phyloP scores from a whole-genome alignment of 2,888 invertebrate species.

The Andrena flavipes region DNA sequence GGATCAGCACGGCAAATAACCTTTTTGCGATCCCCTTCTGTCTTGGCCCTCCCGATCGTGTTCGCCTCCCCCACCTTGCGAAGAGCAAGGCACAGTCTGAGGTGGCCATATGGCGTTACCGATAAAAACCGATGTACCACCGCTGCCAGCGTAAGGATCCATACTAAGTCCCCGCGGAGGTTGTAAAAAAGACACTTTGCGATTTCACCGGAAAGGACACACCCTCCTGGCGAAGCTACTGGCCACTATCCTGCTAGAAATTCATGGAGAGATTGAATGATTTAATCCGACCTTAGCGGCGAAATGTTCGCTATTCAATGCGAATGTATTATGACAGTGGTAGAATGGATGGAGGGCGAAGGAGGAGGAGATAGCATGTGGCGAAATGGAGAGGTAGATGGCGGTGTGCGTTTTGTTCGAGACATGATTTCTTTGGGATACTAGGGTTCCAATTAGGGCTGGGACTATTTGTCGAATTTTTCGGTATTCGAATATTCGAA shows the following conservation, averaged over 20 bases:
- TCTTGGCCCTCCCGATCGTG: slow-evolving; percentile 44
- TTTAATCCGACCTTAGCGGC: slow-evolving; percentile 1
- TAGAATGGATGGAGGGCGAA: not conserved
- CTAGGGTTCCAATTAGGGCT: too few relatives aligned
- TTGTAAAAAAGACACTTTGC: slow-evolving; percentile 35
- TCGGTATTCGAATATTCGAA: too few relatives aligned
- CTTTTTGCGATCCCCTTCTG: slow-evolving; percentile 70
- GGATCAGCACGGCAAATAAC: slow-evolving; percentile 76
- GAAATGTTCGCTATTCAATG: not conserved
- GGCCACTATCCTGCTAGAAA: not conserved
- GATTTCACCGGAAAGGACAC: not conserved
- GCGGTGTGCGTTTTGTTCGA: too few relatives aligned
- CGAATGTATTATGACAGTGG: not conserved
- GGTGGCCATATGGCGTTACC: slow-evolving; percentile 59
- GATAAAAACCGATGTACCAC: slow-evolving; percentile 64
- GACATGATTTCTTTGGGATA: too few relatives aligned
- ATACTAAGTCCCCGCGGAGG: slow-evolving; percentile 17
- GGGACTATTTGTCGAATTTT: too few relatives aligned
- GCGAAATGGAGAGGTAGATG: not conserved
- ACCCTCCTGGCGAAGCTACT: not conserved
- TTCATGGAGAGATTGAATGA: slow-evolving; percentile 1
- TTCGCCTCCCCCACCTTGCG: slow-evolving; percentile 2
- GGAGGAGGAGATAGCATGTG: not conserved
- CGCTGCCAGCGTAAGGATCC: slow-evolving; percentile 47
- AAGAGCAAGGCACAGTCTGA: slow-evolving; percentile 33